These are phyloP conservation scores for Melangyna quadrimaculata DNA, from an alignment of 2,888 invertebrate genomes.

Conservation along the genomic window DNA sequence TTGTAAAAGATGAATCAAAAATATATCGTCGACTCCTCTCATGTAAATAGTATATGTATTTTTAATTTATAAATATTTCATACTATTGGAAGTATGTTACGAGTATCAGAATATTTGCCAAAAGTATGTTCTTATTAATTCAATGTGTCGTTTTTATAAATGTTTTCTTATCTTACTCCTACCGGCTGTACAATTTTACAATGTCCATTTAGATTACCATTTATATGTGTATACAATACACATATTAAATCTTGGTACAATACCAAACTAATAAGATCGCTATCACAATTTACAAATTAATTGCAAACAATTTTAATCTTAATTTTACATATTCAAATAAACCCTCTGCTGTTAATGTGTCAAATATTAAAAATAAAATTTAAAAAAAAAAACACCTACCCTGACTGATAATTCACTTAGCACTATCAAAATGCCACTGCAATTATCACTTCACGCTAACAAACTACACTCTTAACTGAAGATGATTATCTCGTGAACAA, in stretches of 20 bases:
- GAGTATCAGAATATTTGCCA: too few relatives aligned
- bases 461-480: constrained; percentile 13
- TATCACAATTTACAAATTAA: background rate
- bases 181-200: background rate
- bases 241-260: background rate
- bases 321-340: background rate
- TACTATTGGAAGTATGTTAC: too few relatives aligned
- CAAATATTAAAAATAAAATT: background rate
- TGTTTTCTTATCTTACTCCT: background rate
- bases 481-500: constrained; percentile 48
- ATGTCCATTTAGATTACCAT: too few relatives aligned
- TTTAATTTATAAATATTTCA: too few relatives aligned
- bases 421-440: constrained; percentile 26
- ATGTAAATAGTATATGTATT: too few relatives aligned
- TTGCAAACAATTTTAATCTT: background rate
- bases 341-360: background rate
- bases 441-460: constrained; percentile 60
- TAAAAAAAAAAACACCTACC: constrained; percentile 30
- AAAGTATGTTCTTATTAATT: background rate
- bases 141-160: background rate
- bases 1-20: too few relatives aligned
- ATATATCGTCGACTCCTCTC: too few relatives aligned
- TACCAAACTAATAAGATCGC: background rate
- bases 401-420: constrained; percentile 62
- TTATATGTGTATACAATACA: too few relatives aligned